These are phyloP conservation scores for Rosalia funebris DNA, from an alignment of 2,888 invertebrate genomes.

Conservation along the genomic window DNA sequence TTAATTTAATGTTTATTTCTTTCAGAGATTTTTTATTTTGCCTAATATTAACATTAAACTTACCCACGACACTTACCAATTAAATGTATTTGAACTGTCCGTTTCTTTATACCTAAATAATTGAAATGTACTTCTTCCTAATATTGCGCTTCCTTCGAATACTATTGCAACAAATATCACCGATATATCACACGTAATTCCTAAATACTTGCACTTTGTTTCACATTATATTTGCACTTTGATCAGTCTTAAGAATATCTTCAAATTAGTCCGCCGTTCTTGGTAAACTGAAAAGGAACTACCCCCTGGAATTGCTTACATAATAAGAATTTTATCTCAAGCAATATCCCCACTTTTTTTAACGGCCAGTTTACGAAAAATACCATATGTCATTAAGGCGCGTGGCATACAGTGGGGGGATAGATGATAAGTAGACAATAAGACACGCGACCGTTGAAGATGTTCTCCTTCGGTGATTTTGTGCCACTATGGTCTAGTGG, in stretches of 20 bases:
- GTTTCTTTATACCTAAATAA: too few species aligned
- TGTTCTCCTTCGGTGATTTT: slow-evolving; percentile 61
- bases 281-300: slow-evolving; percentile 33
- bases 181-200: slow-evolving; percentile 23
- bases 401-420: slow-evolving; percentile 10
- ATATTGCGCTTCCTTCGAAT: too few species aligned
- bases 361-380: slow-evolving; percentile 51
- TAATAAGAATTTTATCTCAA: slow-evolving; percentile 32
- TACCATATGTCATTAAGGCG: slow-evolving; percentile 42
- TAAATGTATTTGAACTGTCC: too few species aligned
- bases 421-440: slow-evolving; percentile 41
- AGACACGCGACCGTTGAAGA: slow-evolving; percentile 62
- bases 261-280: slow-evolving; percentile 24
- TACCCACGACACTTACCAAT: too few species aligned
- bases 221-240: slow-evolving; percentile 36
- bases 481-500: slow-evolving; percentile 59
- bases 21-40: too few species aligned
- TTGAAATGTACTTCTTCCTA: too few species aligned
- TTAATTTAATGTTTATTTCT: too few species aligned
- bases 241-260: slow-evolving; percentile 30
- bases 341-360: slow-evolving; percentile 54
- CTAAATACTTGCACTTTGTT: slow-evolving; percentile 36
- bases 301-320: slow-evolving; percentile 3
- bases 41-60: too few species aligned
- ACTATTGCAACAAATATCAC: slow-evolving; percentile 15